Evolutionary conservation across 2,113 vertebrate species (phyloP).

Genomic region (Stictonetta naevosa): DNA sequence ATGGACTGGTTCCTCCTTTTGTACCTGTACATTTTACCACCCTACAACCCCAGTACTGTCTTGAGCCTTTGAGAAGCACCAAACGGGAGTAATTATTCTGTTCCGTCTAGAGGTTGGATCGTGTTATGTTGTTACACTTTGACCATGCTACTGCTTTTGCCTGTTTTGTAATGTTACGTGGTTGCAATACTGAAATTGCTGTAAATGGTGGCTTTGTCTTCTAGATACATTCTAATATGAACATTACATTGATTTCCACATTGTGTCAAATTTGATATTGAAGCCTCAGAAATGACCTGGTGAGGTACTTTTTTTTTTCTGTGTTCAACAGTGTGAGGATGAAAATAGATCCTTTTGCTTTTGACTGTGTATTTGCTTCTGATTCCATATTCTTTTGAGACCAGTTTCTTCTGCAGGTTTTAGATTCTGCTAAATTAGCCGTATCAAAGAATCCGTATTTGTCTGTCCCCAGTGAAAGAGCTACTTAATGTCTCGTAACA

Average conservation of each 20-base stretch:
- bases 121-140: neutral
- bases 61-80: neutral
- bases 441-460: neutral
- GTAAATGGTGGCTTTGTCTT: neutral
- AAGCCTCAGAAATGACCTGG: neutral
- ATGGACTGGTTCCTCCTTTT: neutral
- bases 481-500: neutral
- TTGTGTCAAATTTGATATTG: neutral
- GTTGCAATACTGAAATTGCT: neutral
- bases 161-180: neutral
- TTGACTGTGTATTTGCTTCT: neutral
- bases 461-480: neutral
- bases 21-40: neutral
- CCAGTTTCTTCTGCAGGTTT: neutral
- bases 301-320: neutral
- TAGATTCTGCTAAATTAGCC: neutral
- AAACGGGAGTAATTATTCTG: neutral
- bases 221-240: neutral
- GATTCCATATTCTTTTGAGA: neutral
- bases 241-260: neutral
- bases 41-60: neutral
- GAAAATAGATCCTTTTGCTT: neutral
- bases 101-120: neutral
- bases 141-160: neutral
- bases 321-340: neutral